Percentiles rank a stretch among this genome's conserved stretches.
phyloP scores from a whole-genome alignment of 2,888 invertebrate species.

The Artemia sinica region DNA sequence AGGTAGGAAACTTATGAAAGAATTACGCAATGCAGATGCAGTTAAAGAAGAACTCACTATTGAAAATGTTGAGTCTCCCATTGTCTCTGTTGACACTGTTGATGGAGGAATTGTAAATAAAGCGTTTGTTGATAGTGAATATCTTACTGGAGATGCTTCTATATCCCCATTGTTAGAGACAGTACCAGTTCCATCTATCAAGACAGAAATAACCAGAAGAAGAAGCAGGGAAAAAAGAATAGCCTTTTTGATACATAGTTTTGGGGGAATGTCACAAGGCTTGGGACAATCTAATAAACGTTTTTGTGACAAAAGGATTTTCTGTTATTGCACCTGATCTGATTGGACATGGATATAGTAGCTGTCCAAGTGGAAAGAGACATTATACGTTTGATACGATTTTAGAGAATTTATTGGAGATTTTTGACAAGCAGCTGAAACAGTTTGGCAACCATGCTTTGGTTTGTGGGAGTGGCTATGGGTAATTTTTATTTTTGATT shows the following conservation, averaged over 20 bases:
- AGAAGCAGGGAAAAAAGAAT: background rate
- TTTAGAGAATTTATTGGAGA: background rate
- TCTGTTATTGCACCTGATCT: slow-evolving; percentile 7
- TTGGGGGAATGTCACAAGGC: background rate
- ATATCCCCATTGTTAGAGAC: background rate
- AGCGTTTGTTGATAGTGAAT: background rate
- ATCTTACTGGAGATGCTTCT: background rate
- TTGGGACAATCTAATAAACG: background rate
- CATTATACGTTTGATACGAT: background rate
- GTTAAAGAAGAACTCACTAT: background rate
- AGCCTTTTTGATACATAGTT: slow-evolving; percentile 1
- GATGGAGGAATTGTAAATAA: background rate
- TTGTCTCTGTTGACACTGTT: background rate
- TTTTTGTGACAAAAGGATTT: background rate
- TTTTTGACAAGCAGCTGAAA: slow-evolving; percentile 12
- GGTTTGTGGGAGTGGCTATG: background rate
- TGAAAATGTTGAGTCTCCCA: background rate
- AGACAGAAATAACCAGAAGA: background rate
- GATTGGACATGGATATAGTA: slow-evolving; percentile 10
- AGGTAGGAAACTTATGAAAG: background rate
- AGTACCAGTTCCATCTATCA: background rate
- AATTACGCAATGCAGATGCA: background rate
- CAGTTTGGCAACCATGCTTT: background rate
- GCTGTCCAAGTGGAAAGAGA: slow-evolving; percentile 2
- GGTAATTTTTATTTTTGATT: background rate